Conservation (phyloP, 2,888 invertebrate species). For the Caenorhabditis sinica region DNA sequence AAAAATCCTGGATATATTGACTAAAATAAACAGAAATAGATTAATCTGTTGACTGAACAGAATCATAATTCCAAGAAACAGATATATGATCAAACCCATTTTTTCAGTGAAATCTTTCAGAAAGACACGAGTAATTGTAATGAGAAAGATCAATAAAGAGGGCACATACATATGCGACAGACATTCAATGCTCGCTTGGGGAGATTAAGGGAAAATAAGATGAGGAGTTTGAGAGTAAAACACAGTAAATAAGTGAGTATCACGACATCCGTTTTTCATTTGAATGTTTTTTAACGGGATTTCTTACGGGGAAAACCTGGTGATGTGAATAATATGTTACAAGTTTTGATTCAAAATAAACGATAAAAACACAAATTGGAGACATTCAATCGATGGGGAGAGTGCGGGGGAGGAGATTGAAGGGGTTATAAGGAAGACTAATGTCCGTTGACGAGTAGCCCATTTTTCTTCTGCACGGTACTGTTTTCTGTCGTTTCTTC, state of each 20-base stretch:
- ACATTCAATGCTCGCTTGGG: neutral
- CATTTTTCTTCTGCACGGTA: constrained; percentile 5
- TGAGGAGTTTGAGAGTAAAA: neutral
- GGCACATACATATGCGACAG: constrained; percentile 7
- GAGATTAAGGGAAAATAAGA: neutral
- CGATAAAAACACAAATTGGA: neutral
- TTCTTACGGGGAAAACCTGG: constrained; percentile 14
- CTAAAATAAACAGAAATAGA: neutral
- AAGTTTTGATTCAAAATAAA: constrained; percentile 26
- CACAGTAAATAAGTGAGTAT: constrained; percentile 21
- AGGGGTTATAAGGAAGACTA: neutral
- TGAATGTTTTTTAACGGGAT: constrained; percentile 30
- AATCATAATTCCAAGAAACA: neutral
- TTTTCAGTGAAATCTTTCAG: neutral
- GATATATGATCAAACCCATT: neutral
- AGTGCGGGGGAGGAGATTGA: neutral
- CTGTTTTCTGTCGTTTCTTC: neutral
- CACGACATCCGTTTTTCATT: constrained; percentile 30
- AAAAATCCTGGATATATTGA: neutral
- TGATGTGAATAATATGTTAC: constrained; percentile 14
- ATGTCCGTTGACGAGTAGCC: constrained; percentile 23
- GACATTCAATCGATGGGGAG: neutral
- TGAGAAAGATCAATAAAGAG: constrained; percentile 24
- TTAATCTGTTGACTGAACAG: neutral
- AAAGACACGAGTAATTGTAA: constrained; percentile 14